Evolutionary conservation across 2,888 invertebrate species (phyloP), one percentile per base, ranked within the genome.

Genomic region (Cataglyphis livida): DNA sequence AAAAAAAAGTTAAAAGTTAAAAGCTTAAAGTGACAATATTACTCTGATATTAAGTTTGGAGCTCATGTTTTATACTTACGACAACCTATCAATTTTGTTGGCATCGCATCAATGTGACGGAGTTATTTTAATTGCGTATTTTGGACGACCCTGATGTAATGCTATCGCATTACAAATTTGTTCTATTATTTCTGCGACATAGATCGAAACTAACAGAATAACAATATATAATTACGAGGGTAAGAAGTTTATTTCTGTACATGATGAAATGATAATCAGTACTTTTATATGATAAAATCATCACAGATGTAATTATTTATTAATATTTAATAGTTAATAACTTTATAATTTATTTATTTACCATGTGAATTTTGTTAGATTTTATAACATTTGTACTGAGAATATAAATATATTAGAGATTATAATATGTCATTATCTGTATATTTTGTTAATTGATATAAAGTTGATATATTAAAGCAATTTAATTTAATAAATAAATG

Each of bases 41-140:
- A 7, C 1, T 54, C 7, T 18, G 25, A 28, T 32, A 1, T n/a
- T 3, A 3, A 48, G 10, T 1, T 3, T 2, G 4, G 21, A 7
- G 59, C 48, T 76, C 76, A 71, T 81, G 79, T 75, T 54, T 76
- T 57, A 10, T 61, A 71, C 32, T 81, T 66, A 78, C 86, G 87
- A 85, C 90, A 89, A 91, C 88, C 83, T 88, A 86, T 86, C 85
- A 83, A 64, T 88, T 85, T 84, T 88, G 86, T 87, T 89, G 90
- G 87, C 83, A 73, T 70, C 70, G 75, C 81, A 74, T 89, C 87
- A 85, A 86, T 88, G 81, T 84, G 78, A 84, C 54, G 64, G 62
- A 88, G 84, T 78, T 90, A 90, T 91, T 91, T 91, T 91, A 73
- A 90, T 88, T 91, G 85, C 68, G 88, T 89, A 91, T 86, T 88